phyloP scores from a whole-genome alignment of 2,797 vertebrate genomes.

The Peromyscus nudipes region DNA sequence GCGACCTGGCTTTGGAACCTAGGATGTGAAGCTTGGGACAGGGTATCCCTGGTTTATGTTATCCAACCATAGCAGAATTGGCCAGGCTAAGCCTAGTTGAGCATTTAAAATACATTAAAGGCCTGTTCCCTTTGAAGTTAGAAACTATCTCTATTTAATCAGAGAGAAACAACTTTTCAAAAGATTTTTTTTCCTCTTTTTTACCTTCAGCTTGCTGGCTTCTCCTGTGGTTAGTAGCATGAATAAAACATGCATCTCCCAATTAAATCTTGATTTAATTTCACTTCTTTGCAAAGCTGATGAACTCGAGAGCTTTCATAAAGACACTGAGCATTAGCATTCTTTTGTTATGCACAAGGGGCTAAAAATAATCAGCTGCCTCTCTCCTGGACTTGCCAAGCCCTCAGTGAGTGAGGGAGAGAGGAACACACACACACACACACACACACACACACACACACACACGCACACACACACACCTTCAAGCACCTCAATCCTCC shows the following conservation, averaged over 20 bases:
- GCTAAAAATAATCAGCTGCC: constrained; percentile 88
- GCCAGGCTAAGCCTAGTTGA: constrained; percentile 67
- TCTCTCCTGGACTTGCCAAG: constrained; percentile 84
- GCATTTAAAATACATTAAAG: constrained; percentile 92
- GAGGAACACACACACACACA: constrained; percentile 44
- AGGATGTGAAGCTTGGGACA: background rate
- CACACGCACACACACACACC: background rate
- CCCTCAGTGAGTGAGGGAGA: constrained; percentile 66
- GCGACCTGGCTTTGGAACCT: background rate
- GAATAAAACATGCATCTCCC: constrained; percentile 94
- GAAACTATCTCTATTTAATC: constrained; percentile 92
- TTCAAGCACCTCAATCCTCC: constrained; percentile 41
- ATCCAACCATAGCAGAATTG: constrained; percentile 54
- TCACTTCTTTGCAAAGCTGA: constrained; percentile 94
- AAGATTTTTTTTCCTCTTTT: constrained; percentile 86
- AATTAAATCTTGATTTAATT: constrained; percentile 95
- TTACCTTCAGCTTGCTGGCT: constrained; percentile 91
- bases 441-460: constrained; percentile 44
- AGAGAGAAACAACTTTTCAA: constrained; percentile 92
- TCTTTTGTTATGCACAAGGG: constrained; percentile 93
- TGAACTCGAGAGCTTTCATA: constrained; percentile 93
- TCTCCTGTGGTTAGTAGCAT: constrained; percentile 92
- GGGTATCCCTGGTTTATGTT: constrained; percentile 62
- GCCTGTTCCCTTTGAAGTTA: constrained; percentile 90
- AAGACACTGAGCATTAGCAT: constrained; percentile 90